Conservation (phyloP, 2,113 vertebrate genomes). For the Platichthys flesus region DNA sequence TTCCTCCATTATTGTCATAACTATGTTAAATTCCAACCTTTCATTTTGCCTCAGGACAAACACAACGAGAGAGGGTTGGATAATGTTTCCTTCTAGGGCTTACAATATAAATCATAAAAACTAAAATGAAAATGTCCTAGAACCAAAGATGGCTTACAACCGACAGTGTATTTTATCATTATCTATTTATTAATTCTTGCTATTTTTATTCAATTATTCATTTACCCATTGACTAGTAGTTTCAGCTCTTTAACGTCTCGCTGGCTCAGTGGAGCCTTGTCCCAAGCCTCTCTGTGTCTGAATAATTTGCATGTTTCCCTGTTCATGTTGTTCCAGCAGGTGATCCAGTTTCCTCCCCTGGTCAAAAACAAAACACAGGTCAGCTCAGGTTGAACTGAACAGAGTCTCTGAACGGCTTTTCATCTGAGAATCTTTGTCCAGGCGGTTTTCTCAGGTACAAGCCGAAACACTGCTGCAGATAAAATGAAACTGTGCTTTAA, state of each 20-base stretch:
- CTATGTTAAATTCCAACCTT: background rate
- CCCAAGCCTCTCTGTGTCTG: too few relatives aligned
- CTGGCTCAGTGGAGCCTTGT: background rate
- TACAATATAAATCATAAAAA: too few relatives aligned
- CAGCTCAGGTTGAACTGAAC: background rate
- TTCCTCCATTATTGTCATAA: background rate
- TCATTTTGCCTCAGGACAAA: slow-evolving; percentile 52
- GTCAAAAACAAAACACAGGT: background rate
- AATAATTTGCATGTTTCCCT: too few relatives aligned
- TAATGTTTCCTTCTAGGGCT: slow-evolving; percentile 30
- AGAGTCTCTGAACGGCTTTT: background rate
- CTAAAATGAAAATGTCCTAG: too few relatives aligned
- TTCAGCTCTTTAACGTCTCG: background rate
- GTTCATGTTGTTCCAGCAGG: too few relatives aligned
- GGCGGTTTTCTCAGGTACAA: background rate
- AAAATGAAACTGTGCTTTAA: background rate
- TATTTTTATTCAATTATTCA: too few relatives aligned
- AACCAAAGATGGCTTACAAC: too few relatives aligned
- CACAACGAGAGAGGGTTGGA: slow-evolving; percentile 21
- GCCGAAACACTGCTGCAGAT: background rate
- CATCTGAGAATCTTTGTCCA: background rate
- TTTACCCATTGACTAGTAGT: too few relatives aligned
- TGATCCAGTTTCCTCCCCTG: too few relatives aligned
- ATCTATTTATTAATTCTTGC: too few relatives aligned
- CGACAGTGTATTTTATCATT: too few relatives aligned